Percentiles rank a stretch among this genome's conserved stretches.
Evolutionary conservation across 2,113 vertebrate genomes (phyloP).

Genomic region (Ophthalmolycus amberensis): DNA sequence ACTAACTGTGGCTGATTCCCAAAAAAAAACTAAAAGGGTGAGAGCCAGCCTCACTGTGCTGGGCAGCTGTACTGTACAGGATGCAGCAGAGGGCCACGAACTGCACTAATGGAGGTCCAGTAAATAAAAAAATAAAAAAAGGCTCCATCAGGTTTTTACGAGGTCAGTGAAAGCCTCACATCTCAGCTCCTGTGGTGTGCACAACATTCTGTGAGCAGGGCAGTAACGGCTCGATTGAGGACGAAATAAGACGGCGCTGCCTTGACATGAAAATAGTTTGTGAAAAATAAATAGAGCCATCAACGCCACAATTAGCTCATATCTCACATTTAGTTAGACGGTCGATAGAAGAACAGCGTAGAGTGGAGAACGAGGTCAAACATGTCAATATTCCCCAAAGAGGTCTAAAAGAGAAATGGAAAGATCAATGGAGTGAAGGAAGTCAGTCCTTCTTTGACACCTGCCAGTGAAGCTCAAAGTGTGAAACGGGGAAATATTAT

Average conservation of each 20-base stretch:
- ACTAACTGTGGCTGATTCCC: conserved; percentile 39
- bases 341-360: conserved; percentile 42
- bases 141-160: conserved; percentile 5
- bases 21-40: conserved; percentile 29
- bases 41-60: not conserved
- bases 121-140: not conserved
- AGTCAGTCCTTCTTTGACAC: conserved; percentile 27
- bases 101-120: conserved; percentile 11
- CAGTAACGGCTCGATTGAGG: conserved; percentile 16
- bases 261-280: conserved; percentile 43
- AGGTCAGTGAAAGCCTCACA: conserved; percentile 19
- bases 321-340: not conserved
- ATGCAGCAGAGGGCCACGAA: not conserved
- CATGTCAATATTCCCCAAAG: conserved; percentile 25
- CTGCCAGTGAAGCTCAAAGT: conserved; percentile 29
- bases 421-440: conserved; percentile 50
- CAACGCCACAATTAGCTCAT: conserved; percentile 28
- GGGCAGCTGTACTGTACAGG: conserved; percentile 32
- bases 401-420: conserved; percentile 38
- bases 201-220: not conserved
- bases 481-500: not conserved
- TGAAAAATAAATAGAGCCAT: conserved; percentile 4
- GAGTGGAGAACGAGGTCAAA: conserved; percentile 32
- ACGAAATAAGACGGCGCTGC: not conserved
- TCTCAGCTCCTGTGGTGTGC: conserved; percentile 1